These are phyloP conservation scores for Antheraea mylitta DNA, from an alignment of 1,140 invertebrate genomes.

Conservation along the genomic window DNA sequence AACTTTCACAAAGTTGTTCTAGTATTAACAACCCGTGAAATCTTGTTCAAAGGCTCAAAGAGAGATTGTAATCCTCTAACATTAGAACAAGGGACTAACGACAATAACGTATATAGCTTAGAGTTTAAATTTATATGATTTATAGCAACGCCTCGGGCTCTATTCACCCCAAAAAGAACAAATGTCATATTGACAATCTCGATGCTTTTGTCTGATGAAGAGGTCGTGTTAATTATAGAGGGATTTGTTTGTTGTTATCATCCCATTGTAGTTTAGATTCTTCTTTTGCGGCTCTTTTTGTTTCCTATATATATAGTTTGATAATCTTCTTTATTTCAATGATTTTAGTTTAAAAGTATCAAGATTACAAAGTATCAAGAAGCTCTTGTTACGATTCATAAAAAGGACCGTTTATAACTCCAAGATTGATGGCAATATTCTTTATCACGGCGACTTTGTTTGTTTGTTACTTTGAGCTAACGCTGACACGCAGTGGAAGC, in stretches of 20 bases:
- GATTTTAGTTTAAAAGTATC: no score
- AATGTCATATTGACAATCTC: conserved; percentile 15
- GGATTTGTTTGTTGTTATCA: conserved; percentile 12
- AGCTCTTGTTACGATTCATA: no score
- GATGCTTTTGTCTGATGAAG: conserved; percentile 16
- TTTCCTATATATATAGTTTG: no score
- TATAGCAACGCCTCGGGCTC: conserved; percentile 14
- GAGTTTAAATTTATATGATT: conserved; percentile 25
- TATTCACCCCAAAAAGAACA: conserved; percentile 22
- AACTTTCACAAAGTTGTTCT: conserved; percentile 64
- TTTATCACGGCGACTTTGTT: no score
- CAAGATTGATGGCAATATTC: no score
- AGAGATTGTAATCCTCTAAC: conserved; percentile 48
- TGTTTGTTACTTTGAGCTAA: no score
- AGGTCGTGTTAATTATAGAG: conserved; percentile 25
- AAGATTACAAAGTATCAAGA: no score
- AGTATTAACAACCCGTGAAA: conserved; percentile 72
- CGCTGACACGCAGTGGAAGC: no score
- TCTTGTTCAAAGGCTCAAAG: conserved; percentile 71
- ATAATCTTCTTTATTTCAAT: no score
- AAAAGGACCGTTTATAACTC: no score
- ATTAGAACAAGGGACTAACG: neutral
- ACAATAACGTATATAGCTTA: conserved; percentile 6
- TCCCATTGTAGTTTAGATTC: neutral
- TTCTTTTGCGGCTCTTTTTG: no score